phyloP scores from a whole-genome alignment of 1,140 invertebrate genomes.

The Dolichoris vasculosae region DNA sequence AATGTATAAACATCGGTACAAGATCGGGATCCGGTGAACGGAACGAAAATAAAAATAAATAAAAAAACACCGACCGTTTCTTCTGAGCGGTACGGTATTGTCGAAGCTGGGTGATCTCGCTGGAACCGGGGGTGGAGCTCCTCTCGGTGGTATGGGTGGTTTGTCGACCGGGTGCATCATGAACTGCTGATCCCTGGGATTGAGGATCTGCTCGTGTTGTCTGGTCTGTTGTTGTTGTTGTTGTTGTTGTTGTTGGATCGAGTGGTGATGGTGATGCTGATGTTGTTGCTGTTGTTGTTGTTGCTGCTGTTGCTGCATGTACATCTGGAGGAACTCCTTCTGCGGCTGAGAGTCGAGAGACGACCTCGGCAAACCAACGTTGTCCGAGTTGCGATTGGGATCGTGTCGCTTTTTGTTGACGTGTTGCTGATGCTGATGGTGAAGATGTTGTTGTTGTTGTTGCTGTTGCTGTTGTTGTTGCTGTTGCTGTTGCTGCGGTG shows the following conservation, averaged over 20 bases:
- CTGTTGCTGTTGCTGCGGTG: constrained; percentile 64
- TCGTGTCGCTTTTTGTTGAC: constrained; percentile 54
- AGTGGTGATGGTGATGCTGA: constrained; percentile 64
- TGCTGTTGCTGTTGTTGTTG: constrained; percentile 54
- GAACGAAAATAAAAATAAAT: not conserved
- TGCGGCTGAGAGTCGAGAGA: constrained; percentile 58
- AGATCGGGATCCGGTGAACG: too few species aligned
- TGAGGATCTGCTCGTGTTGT: constrained; percentile 61
- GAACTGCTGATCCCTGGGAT: constrained; percentile 61
- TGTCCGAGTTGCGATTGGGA: constrained; percentile 54
- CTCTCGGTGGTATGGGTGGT: constrained; percentile 76
- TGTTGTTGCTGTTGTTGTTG: constrained; percentile 60
- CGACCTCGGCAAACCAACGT: constrained; percentile 53
- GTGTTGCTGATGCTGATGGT: constrained; percentile 68
- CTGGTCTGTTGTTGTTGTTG: constrained; percentile 50
- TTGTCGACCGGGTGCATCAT: constrained; percentile 70
- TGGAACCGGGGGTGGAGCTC: constrained; percentile 75
- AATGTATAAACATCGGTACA: too few species aligned
- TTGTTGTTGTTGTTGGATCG: constrained; percentile 56
- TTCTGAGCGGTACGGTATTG: constrained; percentile 64
- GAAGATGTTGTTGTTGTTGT: constrained; percentile 57
- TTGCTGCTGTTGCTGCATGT: constrained; percentile 63
- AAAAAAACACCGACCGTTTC: constrained; percentile 61
- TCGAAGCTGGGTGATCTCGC: constrained; percentile 68
- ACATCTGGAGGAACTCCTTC: constrained; percentile 64